Evolutionary conservation across 2,797 vertebrate species (phyloP).

Genomic region (Craterocephalus amniculus): DNA sequence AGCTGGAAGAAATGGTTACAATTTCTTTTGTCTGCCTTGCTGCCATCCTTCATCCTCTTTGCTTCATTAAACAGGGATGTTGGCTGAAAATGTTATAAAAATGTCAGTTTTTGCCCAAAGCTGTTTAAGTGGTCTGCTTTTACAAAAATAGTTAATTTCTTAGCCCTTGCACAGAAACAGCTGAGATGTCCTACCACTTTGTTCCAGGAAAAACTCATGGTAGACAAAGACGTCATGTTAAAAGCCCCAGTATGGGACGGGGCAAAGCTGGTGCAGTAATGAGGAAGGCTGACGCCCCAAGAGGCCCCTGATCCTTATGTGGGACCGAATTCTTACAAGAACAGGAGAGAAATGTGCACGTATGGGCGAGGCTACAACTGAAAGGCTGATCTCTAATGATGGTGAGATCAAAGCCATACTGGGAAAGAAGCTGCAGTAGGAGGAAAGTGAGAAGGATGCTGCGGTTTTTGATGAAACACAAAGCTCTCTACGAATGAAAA

Average conservation of each 20-base stretch:
- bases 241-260: neutral
- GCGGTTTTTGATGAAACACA: constrained; percentile 25
- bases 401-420: constrained; percentile 27
- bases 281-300: constrained; percentile 3
- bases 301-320: constrained; percentile 9
- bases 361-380: neutral
- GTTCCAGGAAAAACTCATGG: neutral
- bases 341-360: neutral
- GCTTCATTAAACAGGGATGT: no score
- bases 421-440: constrained; percentile 12
- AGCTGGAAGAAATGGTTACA: no score
- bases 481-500: constrained; percentile 35
- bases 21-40: no score
- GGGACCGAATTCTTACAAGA: neutral
- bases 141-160: no score
- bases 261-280: constrained; percentile 27
- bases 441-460: constrained; percentile 6
- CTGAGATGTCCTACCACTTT: neutral
- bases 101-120: no score
- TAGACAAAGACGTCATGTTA: neutral
- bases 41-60: no score
- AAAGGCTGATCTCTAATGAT: neutral
- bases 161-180: neutral
- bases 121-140: no score
- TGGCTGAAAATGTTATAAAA: no score